Evolutionary conservation across 1,140 invertebrate species (phyloP).

Genomic region (Thrips palmi): DNA sequence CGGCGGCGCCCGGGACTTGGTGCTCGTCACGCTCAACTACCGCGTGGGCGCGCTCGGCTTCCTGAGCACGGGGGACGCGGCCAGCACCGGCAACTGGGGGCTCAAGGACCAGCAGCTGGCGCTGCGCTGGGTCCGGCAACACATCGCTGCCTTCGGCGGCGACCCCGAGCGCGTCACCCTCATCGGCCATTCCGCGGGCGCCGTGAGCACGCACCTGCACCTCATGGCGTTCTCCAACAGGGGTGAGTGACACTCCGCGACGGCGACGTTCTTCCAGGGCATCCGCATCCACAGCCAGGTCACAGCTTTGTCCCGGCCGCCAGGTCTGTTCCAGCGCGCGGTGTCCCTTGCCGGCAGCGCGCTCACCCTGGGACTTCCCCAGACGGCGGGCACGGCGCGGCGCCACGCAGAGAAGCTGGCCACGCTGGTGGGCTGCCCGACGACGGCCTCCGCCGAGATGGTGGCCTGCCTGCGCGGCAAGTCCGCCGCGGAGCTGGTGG

Average conservation of each 20-base stretch:
- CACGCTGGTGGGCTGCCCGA: conserved; percentile 43
- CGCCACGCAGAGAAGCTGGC: conserved; percentile 42
- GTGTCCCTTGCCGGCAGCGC: conserved; percentile 76
- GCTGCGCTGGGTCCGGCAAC: conserved; percentile 47
- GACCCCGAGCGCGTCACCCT: conserved; percentile 46
- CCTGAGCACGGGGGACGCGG: conserved; percentile 38
- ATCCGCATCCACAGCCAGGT: no score
- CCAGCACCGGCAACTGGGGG: conserved; percentile 44
- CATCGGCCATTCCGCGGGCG: conserved; percentile 45
- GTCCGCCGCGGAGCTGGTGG: no score
- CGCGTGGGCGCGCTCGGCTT: conserved; percentile 47
- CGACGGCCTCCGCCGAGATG: conserved; percentile 29
- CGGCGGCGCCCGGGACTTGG: no score
- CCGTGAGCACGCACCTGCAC: conserved; percentile 30
- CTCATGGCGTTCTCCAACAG: conserved; percentile 33
- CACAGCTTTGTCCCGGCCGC: no score
- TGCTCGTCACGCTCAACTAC: conserved; percentile 42
- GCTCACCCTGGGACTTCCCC: no score
- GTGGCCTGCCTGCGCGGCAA: conserved; percentile 50
- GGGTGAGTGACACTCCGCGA: no score
- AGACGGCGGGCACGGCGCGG: no score
- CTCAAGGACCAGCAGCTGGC: conserved; percentile 51
- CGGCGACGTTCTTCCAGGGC: no score
- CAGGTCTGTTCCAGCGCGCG: conserved; percentile 65
- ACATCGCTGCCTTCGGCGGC: conserved; percentile 52